Evolutionary conservation across 1,140 invertebrate species (phyloP).

Genomic region (Ceratina australensis): DNA sequence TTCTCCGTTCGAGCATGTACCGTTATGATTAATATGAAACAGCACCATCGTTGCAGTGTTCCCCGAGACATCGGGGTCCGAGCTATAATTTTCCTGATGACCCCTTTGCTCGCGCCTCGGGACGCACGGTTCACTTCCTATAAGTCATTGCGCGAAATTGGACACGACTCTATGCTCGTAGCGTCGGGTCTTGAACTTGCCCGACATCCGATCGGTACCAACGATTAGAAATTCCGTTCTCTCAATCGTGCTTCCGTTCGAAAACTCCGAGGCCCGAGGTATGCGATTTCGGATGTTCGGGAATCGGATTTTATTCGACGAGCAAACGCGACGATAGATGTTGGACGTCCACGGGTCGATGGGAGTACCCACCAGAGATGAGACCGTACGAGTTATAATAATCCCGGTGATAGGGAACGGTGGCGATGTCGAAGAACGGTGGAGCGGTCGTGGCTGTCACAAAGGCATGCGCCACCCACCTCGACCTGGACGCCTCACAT

Average conservation of each 20-base stretch:
- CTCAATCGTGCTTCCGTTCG: too few species aligned
- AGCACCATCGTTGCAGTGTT: not conserved
- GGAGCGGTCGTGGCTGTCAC: conserved; percentile 78
- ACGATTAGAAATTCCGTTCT: not conserved
- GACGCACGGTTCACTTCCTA: not conserved
- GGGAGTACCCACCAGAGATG: conserved; percentile 54
- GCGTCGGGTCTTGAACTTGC: not conserved
- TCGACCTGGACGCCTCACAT: conserved; percentile 75
- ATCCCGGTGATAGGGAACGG: conserved; percentile 62
- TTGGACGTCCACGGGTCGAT: conserved; percentile 43
- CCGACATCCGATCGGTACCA: not conserved
- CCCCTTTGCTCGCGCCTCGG: not conserved
- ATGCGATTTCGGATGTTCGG: too few species aligned
- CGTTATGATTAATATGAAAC: conserved; percentile 47
- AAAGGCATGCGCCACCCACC: conserved; percentile 81
- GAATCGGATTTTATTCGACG: conserved; percentile 28
- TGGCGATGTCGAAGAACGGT: conserved; percentile 69
- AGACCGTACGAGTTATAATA: conserved; percentile 68
- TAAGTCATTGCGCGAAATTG: conserved; percentile 12
- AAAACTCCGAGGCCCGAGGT: too few species aligned
- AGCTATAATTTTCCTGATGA: conserved; percentile 17
- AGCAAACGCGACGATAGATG: conserved; percentile 61
- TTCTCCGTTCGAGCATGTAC: conserved; percentile 7
- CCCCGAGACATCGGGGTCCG: conserved; percentile 5
- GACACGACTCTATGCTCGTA: too few species aligned